phyloP scores from a whole-genome alignment of 2,797 vertebrate genomes.

The Caiman crocodilus region DNA sequence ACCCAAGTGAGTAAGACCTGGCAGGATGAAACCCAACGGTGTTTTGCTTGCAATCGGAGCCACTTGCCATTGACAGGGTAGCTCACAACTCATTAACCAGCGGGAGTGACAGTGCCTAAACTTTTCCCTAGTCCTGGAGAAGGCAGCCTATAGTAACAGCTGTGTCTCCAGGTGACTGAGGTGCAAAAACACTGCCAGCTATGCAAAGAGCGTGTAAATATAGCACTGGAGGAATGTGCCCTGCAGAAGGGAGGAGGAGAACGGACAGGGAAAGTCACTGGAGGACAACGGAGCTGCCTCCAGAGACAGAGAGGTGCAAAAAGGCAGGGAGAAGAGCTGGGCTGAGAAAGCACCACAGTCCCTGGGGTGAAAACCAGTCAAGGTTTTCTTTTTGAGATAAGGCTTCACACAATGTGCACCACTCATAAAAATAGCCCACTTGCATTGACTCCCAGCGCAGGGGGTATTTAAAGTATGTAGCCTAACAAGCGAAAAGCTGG shows the following conservation, averaged over 20 bases:
- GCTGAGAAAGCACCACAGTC: fast-evolving
- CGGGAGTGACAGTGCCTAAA: not conserved
- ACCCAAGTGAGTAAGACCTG: not conserved
- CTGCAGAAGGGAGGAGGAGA: not conserved
- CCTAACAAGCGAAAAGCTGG: not conserved
- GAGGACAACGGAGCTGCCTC: not conserved
- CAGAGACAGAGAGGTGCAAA: not conserved
- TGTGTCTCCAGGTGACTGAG: not conserved
- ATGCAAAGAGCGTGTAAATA: not conserved
- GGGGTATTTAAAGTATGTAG: not conserved
- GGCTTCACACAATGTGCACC: not conserved
- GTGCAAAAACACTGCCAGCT: not conserved
- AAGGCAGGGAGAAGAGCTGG: not conserved
- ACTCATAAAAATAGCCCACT: not conserved
- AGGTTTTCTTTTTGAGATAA: not conserved
- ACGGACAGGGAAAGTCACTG: not conserved
- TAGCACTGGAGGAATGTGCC: not conserved
- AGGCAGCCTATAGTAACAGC: not conserved
- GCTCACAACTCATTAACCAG: slow-evolving; percentile 60
- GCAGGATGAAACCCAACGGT: not conserved
- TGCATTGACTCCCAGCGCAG: not conserved
- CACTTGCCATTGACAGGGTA: not conserved
- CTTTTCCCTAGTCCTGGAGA: not conserved
- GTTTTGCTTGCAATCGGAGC: not conserved
- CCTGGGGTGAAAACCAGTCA: fast-evolving